These are phyloP conservation scores for Cephonodes hylas DNA, from an alignment of 2,888 invertebrate genomes.

Conservation along the genomic window DNA sequence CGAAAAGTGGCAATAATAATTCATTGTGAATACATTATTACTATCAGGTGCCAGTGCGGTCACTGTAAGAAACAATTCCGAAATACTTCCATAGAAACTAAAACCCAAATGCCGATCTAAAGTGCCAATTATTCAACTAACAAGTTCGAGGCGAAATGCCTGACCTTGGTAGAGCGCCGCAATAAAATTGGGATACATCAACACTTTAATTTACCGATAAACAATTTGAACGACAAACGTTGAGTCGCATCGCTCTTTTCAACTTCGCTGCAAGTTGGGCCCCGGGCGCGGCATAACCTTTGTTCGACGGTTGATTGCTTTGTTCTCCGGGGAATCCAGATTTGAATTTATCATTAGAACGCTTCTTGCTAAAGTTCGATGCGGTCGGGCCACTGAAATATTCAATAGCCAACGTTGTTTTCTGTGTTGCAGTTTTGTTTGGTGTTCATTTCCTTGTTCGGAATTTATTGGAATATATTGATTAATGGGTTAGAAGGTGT, in stretches of 20 bases:
- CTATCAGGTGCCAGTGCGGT: too few species aligned
- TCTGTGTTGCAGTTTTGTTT: neutral
- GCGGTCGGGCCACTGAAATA: constrained; percentile 60
- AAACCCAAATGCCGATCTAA: too few species aligned
- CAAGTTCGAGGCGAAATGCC: too few species aligned
- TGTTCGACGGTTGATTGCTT: constrained; percentile 73
- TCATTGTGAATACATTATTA: too few species aligned
- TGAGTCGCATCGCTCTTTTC: constrained; percentile 1
- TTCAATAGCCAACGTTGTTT: constrained; percentile 46
- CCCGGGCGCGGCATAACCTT: constrained; percentile 51
- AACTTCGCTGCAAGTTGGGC: constrained; percentile 10
- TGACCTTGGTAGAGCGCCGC: neutral
- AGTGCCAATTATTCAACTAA: too few species aligned
- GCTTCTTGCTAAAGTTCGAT: constrained; percentile 49
- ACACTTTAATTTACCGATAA: neutral
- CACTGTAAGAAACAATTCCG: too few species aligned
- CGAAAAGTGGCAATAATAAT: too few species aligned
- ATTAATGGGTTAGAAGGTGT: too few species aligned
- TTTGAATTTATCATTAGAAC: constrained; percentile 77
- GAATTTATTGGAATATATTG: too few species aligned
- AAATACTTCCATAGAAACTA: too few species aligned
- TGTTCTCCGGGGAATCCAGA: constrained; percentile 63
- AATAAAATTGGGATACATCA: neutral
- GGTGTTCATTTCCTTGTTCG: neutral
- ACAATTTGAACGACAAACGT: neutral